Evolutionary conservation across 2,113 vertebrate genomes (phyloP), one percentile per base, ranked within the genome.

Genomic region (Onychorhynchus coronatus): DNA sequence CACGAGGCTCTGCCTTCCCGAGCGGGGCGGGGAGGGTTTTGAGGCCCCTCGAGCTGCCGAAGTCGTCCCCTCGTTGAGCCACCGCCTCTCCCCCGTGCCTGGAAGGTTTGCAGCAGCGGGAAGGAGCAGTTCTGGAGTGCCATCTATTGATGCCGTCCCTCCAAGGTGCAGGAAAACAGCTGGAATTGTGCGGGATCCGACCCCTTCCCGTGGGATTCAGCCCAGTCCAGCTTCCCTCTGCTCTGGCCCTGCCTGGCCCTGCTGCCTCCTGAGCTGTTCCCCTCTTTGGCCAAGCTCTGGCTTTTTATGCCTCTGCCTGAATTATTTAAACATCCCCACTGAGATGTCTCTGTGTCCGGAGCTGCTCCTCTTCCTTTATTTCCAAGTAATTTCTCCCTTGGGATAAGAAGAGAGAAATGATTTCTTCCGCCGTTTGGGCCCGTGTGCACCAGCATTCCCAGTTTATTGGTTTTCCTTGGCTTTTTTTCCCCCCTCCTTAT

Each of bases 121-220:
- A 25, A 80, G 95, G 93, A 93, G 92, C 87, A 93, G 93, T 89
- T 94, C 73, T 24, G 2, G 84, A 89, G 85, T 93, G 91, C 91
- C 87, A 84, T 30, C 94, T 93, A 66, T 88, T 61, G 95, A 76
- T 88, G 47, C 18, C 1, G 1, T 9, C 25, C 65, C 66, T 77
- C 2, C 9, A 8, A 52, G 70, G 89, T 92, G 85, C 59, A 20
- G 73, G 14, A 59, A 70, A 86, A 47, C 47, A 5, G 8, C 59
- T 0, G 1, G 46, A 39, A 47, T 14, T 2, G 62, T 3, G 24
- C 68, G 22, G 49, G 70, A 16, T 41, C 67, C 6, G 0, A 3
- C 9, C 47, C 2, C 0, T 5, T 25, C 42, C 61, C 0, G 0
- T 0, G 0, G 4, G 2, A 1, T 5, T 15, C 56, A 52, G 23